A percentile compares a stretch with the other conserved stretches of the same genome.
Evolutionary conservation across 1,140 invertebrate species (phyloP).

Genomic region (Antheraea mylitta): DNA sequence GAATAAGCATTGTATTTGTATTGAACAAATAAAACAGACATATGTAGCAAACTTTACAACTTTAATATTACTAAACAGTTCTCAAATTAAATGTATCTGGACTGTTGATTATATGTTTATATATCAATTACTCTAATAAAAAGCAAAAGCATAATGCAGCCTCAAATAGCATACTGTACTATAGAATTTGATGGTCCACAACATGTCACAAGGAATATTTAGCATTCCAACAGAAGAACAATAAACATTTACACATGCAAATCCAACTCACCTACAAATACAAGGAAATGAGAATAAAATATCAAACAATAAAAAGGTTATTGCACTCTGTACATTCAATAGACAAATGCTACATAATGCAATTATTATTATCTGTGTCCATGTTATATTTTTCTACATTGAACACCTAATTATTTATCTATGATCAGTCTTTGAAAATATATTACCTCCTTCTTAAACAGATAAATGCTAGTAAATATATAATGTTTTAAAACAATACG

Average conservation of each 20-base stretch:
- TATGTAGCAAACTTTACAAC: too few species aligned
- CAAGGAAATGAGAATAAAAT: neutral
- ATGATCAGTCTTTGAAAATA: neutral
- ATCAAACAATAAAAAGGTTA: neutral
- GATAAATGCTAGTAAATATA: neutral
- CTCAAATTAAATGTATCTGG: too few species aligned
- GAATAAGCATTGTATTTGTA: too few species aligned
- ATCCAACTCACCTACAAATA: neutral
- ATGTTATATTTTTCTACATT: neutral
- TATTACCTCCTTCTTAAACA: neutral
- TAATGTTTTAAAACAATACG: too few species aligned
- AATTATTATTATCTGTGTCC: neutral
- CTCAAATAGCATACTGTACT: too few species aligned
- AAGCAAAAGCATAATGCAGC: too few species aligned
- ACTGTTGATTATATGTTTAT: too few species aligned
- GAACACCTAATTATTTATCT: too few species aligned
- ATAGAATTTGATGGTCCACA: neutral
- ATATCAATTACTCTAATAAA: too few species aligned
- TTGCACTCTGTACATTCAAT: neutral
- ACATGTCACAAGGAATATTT: constrained; percentile 1
- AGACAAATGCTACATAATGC: neutral
- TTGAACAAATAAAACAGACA: too few species aligned
- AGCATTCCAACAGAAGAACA: constrained; percentile 1
- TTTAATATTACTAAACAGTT: too few species aligned
- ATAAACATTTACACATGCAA: neutral